A percentile compares a stretch with the other conserved stretches of the same genome.
phyloP scores from a whole-genome alignment of 1,140 invertebrate genomes.

The Ylistrum balloti region DNA sequence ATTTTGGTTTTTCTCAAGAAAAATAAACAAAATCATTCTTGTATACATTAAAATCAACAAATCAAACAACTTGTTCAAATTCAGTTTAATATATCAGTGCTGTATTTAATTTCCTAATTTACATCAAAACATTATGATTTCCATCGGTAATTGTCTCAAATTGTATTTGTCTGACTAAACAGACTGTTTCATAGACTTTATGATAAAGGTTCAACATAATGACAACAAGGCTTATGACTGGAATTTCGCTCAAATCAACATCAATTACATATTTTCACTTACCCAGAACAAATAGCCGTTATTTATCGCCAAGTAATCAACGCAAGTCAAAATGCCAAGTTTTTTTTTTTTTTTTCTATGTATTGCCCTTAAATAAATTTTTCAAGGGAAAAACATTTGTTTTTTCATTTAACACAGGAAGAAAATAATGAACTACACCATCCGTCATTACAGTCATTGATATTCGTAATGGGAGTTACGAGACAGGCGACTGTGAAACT shows the following conservation, averaged over 20 bases:
- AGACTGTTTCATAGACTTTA: no score
- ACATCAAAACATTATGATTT: no score
- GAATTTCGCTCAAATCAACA: background rate
- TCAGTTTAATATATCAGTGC: no score
- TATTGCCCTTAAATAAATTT: background rate
- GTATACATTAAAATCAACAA: no score
- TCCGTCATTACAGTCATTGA: background rate
- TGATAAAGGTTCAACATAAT: background rate
- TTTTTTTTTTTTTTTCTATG: background rate
- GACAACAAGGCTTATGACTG: slow-evolving; percentile 1
- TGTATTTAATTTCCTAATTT: no score
- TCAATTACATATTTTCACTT: slow-evolving; percentile 5
- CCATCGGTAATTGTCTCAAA: no score
- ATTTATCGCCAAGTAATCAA: background rate
- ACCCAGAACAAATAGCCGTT: slow-evolving; percentile 25
- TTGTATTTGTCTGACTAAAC: no score
- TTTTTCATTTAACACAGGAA: slow-evolving; percentile 41
- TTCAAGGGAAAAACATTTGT: background rate
- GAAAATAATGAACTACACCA: slow-evolving; percentile 43
- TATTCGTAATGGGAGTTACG: slow-evolving; percentile 27
- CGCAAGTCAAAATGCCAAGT: slow-evolving; percentile 1
- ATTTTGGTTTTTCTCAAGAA: no score
- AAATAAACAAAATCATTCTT: no score
- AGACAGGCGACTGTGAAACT: slow-evolving; percentile 37
- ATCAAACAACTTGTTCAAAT: no score